Conservation (phyloP, 2,113 vertebrate species). For the Dendrocopos noguchii region DNA sequence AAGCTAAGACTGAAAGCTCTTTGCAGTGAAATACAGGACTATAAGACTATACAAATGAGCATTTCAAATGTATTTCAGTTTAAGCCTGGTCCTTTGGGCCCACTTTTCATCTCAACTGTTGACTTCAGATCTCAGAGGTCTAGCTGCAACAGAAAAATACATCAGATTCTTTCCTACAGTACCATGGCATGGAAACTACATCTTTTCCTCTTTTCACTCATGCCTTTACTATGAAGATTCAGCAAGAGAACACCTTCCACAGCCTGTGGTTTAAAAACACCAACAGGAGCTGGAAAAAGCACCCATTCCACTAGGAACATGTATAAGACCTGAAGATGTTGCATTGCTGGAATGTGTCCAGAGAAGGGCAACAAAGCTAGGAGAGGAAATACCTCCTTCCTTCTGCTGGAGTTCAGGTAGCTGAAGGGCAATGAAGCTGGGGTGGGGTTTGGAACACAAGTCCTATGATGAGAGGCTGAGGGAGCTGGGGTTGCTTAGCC, state of each 20-base stretch:
- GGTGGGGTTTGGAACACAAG: too few species aligned
- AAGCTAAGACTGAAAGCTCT: not conserved
- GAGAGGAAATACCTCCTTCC: too few species aligned
- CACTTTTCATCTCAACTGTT: not conserved
- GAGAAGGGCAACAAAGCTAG: too few species aligned
- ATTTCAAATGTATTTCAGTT: not conserved
- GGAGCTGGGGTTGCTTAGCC: too few species aligned
- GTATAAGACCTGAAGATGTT: not conserved
- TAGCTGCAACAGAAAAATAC: not conserved
- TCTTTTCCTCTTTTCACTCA: not conserved
- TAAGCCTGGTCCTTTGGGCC: not conserved
- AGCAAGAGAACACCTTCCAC: not conserved
- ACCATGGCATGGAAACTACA: not conserved
- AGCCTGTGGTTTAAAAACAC: not conserved
- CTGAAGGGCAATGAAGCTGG: too few species aligned
- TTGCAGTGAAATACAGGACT: not conserved
- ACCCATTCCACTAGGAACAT: not conserved
- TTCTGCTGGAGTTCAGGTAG: too few species aligned
- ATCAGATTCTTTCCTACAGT: not conserved
- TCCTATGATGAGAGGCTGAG: too few species aligned
- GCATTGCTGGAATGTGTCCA: too few species aligned
- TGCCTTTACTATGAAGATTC: not conserved
- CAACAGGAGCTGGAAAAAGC: not conserved
- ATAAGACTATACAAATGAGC: not conserved
- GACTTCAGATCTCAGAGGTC: not conserved